Base-by-base conservation (phyloP, 2,113 vertebrate species). In the Neolamprologus sp. region DNA sequence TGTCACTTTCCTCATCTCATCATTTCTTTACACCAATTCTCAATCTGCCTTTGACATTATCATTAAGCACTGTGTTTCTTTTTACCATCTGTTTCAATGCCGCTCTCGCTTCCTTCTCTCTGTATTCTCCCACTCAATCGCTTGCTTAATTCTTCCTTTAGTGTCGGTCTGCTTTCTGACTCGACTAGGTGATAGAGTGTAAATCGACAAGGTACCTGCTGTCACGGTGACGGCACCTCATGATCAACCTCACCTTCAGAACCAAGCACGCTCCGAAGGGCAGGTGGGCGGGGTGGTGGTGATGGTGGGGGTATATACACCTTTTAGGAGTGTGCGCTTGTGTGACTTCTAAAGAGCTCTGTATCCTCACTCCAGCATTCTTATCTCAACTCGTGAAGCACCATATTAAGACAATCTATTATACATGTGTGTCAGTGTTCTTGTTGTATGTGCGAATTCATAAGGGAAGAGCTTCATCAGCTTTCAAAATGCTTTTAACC, bases 231-330 rank as follows among this genome's bases (percentile, higher is more conserved):
- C 89, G 93, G 90, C 90, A 73, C 85, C 91, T 80, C 51, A 90
- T 93, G 94, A 94, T 94, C 90, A 82, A 80, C 55, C 85, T 95
- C 94, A 96, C 96, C 95, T 96, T 95, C 93, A 90, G 82, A 55
- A 65, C n/a, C n/a, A 49, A 57, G 54, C 5, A 19, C 81, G 83
- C 81, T 90, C 87, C 81, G 28, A 45, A 45, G 40, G 68, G 40
- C 2, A 17, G 68, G 42, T 78, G 23, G 71, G 42, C 7, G 58
- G 7, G 13, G 17, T 21, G 60, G 31, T 2, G 35, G 65, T 9
- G 60, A 13, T 21, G 2, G 58, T 33, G 58, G 28, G 5, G 68
- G 19, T 19, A 85, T 21, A 14, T n/a, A 73, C 83, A 84, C 16
- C 4, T 83, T 45, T 84, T 54, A 13, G 31, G 58, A 79, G 82